Evolutionary conservation across 1,140 invertebrate genomes (phyloP).

Genomic region (Ericerus pela): DNA sequence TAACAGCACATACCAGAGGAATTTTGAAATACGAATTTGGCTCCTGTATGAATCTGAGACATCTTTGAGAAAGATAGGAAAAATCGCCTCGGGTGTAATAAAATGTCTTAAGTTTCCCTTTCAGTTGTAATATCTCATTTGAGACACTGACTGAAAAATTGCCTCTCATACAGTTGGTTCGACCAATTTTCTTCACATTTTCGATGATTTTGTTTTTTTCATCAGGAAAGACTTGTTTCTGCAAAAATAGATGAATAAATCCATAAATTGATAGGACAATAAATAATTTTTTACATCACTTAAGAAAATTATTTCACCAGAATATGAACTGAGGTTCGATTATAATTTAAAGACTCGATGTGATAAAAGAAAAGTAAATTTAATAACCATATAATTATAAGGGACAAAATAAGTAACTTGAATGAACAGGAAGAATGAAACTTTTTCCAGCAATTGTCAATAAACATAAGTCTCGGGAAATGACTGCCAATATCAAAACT

Average conservation of each 20-base stretch:
- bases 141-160: background rate
- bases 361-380: background rate
- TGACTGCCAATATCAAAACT: no score
- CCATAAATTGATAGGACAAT: background rate
- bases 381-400: background rate
- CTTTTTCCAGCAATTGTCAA: no score
- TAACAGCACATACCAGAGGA: background rate
- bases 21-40: background rate
- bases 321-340: background rate
- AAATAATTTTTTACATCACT: background rate
- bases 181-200: background rate
- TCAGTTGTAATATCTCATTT: background rate
- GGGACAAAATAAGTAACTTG: background rate
- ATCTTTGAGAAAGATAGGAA: background rate
- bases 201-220: background rate
- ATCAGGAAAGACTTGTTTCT: background rate
- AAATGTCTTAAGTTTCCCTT: background rate
- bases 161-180: background rate
- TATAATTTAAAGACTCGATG: background rate
- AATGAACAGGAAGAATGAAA: no score
- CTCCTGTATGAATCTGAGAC: background rate
- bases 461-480: no score
- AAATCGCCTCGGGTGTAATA: background rate
- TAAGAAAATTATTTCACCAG: no score
- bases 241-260: background rate